Percentiles rank a stretch among this genome's conserved stretches.
phyloP scores from a whole-genome alignment of 2,113 vertebrate species.

The Protobothrops flavoviridis region DNA sequence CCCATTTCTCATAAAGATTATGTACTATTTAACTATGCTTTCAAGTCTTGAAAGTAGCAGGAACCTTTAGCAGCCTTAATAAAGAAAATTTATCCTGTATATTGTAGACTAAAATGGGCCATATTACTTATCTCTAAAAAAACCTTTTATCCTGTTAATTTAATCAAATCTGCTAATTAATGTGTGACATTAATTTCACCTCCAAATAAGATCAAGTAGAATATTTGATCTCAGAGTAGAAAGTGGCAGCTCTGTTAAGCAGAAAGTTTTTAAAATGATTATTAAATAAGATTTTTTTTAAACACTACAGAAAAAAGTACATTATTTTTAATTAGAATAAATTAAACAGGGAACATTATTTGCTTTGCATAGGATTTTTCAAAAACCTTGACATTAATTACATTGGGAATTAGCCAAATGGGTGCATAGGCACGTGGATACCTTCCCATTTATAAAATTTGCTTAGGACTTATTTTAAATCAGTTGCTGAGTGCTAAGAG shows the following conservation, averaged over 20 bases:
- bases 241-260: constrained; percentile 46
- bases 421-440: background rate
- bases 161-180: constrained; percentile 72
- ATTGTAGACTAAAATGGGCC: constrained; percentile 67
- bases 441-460: background rate
- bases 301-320: background rate
- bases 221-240: constrained; percentile 42
- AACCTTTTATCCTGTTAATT: constrained; percentile 57
- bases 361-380: background rate
- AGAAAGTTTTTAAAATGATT: constrained; percentile 17
- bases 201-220: constrained; percentile 41
- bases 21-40: background rate
- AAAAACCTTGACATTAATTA: background rate
- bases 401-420: background rate
- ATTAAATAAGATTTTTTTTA: background rate
- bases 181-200: constrained; percentile 65
- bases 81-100: constrained; percentile 44
- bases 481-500: background rate
- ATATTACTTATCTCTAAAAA: constrained; percentile 60
- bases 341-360: background rate
- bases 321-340: constrained; percentile 30
- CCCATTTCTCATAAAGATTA: background rate
- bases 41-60: background rate
- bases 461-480: background rate
- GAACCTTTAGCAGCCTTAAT: constrained; percentile 60